Evolutionary conservation across 2,888 invertebrate genomes (phyloP).

Genomic region (Aleiodes leptofemur): DNA sequence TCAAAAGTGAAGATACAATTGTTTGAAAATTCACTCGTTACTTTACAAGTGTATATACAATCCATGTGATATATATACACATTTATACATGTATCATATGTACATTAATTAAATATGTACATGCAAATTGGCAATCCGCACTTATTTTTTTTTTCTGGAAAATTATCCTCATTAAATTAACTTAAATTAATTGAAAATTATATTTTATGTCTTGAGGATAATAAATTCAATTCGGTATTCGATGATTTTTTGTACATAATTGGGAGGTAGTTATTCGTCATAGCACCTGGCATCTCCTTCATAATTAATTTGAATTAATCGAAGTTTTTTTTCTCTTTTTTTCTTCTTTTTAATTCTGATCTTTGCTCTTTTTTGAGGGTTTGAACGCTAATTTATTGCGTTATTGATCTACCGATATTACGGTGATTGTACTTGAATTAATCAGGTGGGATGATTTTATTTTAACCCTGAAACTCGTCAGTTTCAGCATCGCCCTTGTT

Average conservation of each 20-base stretch:
- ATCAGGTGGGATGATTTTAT: constrained; percentile 32
- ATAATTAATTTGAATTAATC: constrained; percentile 52
- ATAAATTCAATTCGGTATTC: constrained; percentile 58
- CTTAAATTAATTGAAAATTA: constrained; percentile 38
- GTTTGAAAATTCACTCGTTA: constrained; percentile 17
- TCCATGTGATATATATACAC: constrained; percentile 42
- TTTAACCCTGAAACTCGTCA: constrained; percentile 36
- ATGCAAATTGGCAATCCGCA: constrained; percentile 34
- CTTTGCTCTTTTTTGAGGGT: neutral
- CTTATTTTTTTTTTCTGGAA: neutral
- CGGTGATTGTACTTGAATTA: constrained; percentile 17
- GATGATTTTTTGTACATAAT: constrained; percentile 68
- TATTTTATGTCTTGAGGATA: constrained; percentile 47
- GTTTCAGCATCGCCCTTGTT: constrained; percentile 33
- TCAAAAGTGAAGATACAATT: constrained; percentile 41
- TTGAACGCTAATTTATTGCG: constrained; percentile 25
- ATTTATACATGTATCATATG: constrained; percentile 44
- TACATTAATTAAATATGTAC: constrained; percentile 46
- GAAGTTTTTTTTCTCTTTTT: constrained; percentile 25
- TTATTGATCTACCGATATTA: constrained; percentile 36
- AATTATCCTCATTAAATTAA: constrained; percentile 43
- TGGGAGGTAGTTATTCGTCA: constrained; percentile 70
- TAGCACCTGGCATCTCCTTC: constrained; percentile 67
- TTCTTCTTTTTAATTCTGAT: neutral
- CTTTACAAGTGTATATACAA: constrained; percentile 46